Evolutionary conservation across 2,797 vertebrate genomes (phyloP), one percentile per base, ranked within the genome.

Genomic region (Austrolebias charrua): DNA sequence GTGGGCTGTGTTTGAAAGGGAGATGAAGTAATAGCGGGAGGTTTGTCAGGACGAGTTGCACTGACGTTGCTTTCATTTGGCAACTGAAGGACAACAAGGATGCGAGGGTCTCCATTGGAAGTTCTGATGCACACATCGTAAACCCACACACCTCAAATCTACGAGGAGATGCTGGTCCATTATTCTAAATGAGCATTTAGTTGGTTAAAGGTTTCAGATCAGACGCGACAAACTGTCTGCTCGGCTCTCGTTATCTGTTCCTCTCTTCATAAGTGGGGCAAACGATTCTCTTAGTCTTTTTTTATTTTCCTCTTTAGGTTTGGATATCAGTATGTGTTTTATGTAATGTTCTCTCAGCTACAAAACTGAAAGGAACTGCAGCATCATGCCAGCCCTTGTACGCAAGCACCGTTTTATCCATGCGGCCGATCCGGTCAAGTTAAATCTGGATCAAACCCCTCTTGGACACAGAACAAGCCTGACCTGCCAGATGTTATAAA

Each of bases 161-260:
- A 55, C 66, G 50, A 54, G 45, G 69, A 68, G 59, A 75, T 68
- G 35, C 60, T 56, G 46, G 63, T 73, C 73, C 72, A 83, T 88
- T 83, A 75, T 86, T 89, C 86, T 75, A 79, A 63, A 88, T 91
- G 84, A 80, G 60, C 73, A 66, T 79, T 62, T 56, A 80, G 20
- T 62, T 56, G 79, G 20, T 84, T 75, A 71, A 40, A 79, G 60
- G 72, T 68, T 79, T 60, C 55, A 79, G 20, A 84, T 75, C 80
- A 73, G 70, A 75, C 49, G 69, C 80, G 61, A 58, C 60, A 71
- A 55, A 52, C 64, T 74, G 59, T 63, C 16, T 66, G 44, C 57
- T 28, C 42, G 29, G 46, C 47, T 75, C 79, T 74, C 50, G 20
- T 78, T 73, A 68, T 19, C 28, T 52, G 57, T 76, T 82, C 63